A percentile compares a stretch with the other conserved stretches of the same genome.
Evolutionary conservation across 2,113 vertebrate species (phyloP).

Genomic region (Callipepla squamata): DNA sequence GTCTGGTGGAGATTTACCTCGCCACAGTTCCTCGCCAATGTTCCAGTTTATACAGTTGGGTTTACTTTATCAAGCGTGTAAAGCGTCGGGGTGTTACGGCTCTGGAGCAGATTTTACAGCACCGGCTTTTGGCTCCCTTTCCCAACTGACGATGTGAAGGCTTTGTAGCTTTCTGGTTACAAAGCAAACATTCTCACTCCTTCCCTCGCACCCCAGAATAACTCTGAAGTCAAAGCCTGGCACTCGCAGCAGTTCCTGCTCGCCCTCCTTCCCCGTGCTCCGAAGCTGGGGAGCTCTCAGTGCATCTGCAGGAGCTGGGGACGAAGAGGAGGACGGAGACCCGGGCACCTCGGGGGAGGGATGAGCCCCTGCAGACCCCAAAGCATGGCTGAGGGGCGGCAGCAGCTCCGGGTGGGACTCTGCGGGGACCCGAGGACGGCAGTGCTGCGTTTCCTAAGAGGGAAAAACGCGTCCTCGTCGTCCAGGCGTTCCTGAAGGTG

Average conservation of each 20-base stretch:
- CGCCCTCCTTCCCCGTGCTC: background rate
- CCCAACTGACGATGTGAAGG: background rate
- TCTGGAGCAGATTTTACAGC: background rate
- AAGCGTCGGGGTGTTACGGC: background rate
- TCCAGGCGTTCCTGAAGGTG: accelerated
- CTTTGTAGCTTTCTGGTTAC: background rate
- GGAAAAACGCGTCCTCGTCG: accelerated
- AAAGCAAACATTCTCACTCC: constrained; percentile 4
- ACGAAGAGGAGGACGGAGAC: background rate
- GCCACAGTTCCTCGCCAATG: background rate
- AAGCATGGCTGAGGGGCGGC: background rate
- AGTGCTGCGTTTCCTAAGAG: background rate
- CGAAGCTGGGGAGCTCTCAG: background rate
- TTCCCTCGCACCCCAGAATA: background rate
- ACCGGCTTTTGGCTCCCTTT: background rate
- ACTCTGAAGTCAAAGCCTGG: background rate
- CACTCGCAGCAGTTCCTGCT: background rate
- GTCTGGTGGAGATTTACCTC: background rate
- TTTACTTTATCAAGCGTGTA: constrained; percentile 1
- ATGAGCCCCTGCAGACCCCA: background rate
- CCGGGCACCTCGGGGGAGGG: background rate
- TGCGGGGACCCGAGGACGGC: too few relatives aligned
- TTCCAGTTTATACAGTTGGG: constrained; percentile 29
- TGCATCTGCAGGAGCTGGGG: background rate
- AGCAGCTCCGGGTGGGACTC: background rate